phyloP scores from a whole-genome alignment of 2,797 vertebrate species.

The Rhinoraja longicauda region DNA sequence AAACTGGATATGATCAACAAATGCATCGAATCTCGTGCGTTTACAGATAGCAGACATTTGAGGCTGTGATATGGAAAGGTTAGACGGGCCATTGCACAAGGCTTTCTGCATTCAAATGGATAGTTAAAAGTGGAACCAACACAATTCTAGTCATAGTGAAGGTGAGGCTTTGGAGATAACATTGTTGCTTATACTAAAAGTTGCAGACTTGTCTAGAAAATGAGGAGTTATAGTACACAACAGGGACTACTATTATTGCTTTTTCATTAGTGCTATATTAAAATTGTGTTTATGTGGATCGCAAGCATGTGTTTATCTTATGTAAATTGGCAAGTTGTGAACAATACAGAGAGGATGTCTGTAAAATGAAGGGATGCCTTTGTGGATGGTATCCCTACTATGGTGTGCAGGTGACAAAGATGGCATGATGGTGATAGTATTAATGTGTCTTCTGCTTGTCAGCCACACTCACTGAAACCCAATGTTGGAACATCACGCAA shows the following conservation, averaged over 20 bases:
- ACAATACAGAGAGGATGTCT: no score
- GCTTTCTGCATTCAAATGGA: neutral
- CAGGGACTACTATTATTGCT: no score
- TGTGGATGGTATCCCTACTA: no score
- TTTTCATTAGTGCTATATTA: no score
- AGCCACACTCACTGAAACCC: neutral
- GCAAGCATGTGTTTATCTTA: no score
- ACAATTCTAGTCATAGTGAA: neutral
- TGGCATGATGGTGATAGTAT: neutral
- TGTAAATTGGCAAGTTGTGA: no score
- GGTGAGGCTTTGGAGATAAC: neutral
- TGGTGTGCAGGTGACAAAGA: no score
- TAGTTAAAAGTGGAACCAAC: neutral
- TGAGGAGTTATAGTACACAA: no score
- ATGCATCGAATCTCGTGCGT: neutral
- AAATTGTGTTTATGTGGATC: no score
- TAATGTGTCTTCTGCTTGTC: neutral
- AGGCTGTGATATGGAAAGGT: neutral
- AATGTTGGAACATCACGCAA: neutral
- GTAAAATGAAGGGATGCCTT: no score
- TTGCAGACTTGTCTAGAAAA: no score
- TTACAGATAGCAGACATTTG: neutral
- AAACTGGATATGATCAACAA: neutral
- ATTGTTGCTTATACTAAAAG: no score
- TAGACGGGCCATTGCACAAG: neutral